A percentile compares a stretch with the other conserved stretches of the same genome.
These are phyloP conservation scores for Picathartes gymnocephalus DNA, from an alignment of 2,113 vertebrate species.

Conservation along the genomic window DNA sequence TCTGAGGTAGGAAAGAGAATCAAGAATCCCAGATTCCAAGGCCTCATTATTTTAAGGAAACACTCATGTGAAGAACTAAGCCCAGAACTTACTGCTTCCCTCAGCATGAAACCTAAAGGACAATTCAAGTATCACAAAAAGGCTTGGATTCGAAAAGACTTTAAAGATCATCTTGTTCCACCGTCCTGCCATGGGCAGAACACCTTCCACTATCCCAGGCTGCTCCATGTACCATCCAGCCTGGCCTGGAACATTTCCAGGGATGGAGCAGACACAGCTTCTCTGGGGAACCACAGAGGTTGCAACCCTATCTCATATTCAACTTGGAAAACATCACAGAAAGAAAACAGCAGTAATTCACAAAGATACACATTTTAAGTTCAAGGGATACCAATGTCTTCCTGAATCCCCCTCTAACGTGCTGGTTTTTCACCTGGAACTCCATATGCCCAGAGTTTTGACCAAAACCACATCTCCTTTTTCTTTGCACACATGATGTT, in stretches of 20 bases:
- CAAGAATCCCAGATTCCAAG: background rate
- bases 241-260: background rate
- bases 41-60: background rate
- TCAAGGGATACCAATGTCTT: background rate
- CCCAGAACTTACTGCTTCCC: background rate
- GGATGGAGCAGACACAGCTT: background rate
- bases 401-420: background rate
- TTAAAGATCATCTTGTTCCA: background rate
- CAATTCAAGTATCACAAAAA: rapidly evolving
- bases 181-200: background rate
- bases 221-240: background rate
- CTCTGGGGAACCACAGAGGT: background rate
- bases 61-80: background rate
- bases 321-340: background rate
- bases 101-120: background rate
- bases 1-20: background rate
- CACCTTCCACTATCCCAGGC: background rate
- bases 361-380: background rate
- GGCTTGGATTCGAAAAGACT: background rate
- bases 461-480: background rate
- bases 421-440: background rate
- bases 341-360: background rate
- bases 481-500: background rate
- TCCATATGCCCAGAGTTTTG: background rate
- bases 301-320: background rate